Conservation (phyloP, 2,888 invertebrate species). For the Emmelina monodactyla region DNA sequence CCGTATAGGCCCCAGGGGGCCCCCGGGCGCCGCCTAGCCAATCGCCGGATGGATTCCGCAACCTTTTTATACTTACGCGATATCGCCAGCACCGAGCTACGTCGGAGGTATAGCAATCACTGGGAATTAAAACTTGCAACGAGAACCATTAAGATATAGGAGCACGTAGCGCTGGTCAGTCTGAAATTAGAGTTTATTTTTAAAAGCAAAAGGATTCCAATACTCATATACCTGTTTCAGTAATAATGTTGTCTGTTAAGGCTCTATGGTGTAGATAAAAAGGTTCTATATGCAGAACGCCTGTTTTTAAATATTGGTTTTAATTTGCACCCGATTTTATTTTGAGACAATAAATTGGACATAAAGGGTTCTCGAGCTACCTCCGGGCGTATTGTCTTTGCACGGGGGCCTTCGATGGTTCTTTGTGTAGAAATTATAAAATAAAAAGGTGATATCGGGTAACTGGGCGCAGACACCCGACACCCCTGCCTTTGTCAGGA, state of each 20-base stretch:
- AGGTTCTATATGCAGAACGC: too few species aligned
- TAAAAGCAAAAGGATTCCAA: too few species aligned
- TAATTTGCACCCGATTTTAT: slow-evolving; percentile 66
- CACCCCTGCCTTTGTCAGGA: slow-evolving; percentile 35
- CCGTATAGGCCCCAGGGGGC: slow-evolving; percentile 70
- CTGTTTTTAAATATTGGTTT: slow-evolving; percentile 44
- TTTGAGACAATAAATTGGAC: slow-evolving; percentile 60
- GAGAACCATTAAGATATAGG: too few species aligned
- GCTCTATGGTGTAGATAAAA: too few species aligned
- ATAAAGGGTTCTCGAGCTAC: slow-evolving; percentile 63
- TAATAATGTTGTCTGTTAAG: too few species aligned
- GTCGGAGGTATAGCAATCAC: too few species aligned
- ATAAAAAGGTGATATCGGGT: slow-evolving; percentile 63
- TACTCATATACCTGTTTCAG: too few species aligned
- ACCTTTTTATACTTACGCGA: slow-evolving; percentile 59
- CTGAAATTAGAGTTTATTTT: too few species aligned
- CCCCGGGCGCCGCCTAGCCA: slow-evolving; percentile 70
- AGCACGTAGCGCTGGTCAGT: too few species aligned
- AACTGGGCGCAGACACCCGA: slow-evolving; percentile 38
- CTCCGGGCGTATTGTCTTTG: slow-evolving; percentile 65
- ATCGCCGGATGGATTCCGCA: slow-evolving; percentile 67
- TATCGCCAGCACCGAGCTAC: slow-evolving; percentile 57
- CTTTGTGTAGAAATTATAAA: slow-evolving; percentile 60
- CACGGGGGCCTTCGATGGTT: slow-evolving; percentile 54
- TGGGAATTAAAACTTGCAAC: slow-evolving; percentile 59